Evolutionary conservation across 2,113 vertebrate genomes (phyloP).

Genomic region (Rhadina sibilatrix): DNA sequence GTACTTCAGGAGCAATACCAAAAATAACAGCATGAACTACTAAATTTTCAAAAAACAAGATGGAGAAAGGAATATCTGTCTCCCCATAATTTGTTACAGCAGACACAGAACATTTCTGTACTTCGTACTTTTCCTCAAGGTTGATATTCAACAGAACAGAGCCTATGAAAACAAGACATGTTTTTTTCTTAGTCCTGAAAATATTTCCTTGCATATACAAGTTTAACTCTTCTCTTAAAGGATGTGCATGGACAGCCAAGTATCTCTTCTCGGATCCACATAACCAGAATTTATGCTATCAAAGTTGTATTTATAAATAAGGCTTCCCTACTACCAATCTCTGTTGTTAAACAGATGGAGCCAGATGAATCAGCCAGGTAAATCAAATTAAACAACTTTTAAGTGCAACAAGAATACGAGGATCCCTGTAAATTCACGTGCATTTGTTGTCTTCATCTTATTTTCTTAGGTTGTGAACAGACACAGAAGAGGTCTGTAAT

Average conservation of each 20-base stretch:
- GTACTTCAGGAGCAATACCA: not conserved
- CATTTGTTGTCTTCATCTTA: not conserved
- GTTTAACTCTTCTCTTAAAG: not conserved
- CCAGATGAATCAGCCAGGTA: not conserved
- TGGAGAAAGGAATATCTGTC: not conserved
- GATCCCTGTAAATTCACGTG: not conserved
- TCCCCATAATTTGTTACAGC: not conserved
- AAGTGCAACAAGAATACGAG: not conserved
- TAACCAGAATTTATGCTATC: not conserved
- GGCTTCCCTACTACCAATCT: not conserved
- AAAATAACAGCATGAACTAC: not conserved
- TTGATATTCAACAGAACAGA: not conserved
- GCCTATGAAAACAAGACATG: not conserved
- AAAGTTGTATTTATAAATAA: not conserved
- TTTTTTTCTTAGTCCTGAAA: not conserved
- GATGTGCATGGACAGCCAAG: not conserved
- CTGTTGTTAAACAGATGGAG: not conserved
- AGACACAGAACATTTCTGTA: not conserved
- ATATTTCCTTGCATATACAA: not conserved
- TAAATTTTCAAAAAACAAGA: not conserved
- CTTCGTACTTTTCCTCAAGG: not conserved
- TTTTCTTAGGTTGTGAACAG: not conserved
- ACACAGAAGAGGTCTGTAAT: not conserved
- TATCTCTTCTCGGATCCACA: not conserved
- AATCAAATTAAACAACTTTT: not conserved